Conservation (phyloP, 2,797 vertebrate species). For the Myotis daubentonii region DNA sequence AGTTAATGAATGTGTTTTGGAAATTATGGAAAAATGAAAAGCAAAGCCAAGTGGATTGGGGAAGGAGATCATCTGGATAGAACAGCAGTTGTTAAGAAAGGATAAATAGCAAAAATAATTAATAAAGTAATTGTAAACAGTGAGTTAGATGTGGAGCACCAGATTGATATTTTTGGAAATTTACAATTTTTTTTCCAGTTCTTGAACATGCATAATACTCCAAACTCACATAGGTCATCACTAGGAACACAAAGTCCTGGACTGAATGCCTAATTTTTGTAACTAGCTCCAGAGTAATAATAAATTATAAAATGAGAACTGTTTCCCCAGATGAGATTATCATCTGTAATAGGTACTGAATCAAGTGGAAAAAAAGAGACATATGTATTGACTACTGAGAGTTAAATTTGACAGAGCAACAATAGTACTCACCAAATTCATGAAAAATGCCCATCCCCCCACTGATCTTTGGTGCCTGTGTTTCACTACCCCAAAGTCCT, state of each 20-base stretch:
- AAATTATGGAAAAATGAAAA: slow-evolving; percentile 33
- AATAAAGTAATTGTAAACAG: not conserved
- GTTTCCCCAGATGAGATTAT: not conserved
- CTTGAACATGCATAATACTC: not conserved
- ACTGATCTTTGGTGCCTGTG: not conserved
- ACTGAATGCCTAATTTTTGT: not conserved
- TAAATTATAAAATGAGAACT: slow-evolving; percentile 18
- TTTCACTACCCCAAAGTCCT: not conserved
- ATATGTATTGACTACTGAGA: not conserved
- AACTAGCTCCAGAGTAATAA: not conserved
- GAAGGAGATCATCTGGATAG: not conserved
- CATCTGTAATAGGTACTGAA: not conserved
- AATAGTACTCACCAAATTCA: not conserved
- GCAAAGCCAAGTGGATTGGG: not conserved
- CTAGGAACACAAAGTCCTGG: not conserved
- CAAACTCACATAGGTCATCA: not conserved
- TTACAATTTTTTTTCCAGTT: not conserved
- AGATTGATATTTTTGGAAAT: not conserved
- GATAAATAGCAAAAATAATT: not conserved
- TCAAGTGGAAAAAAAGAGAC: not conserved
- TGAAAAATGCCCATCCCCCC: not conserved
- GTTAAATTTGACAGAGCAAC: not conserved
- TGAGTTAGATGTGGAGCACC: not conserved
- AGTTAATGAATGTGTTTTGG: not conserved
- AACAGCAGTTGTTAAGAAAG: not conserved